A percentile compares a stretch with the other conserved stretches of the same genome.
phyloP scores from a whole-genome alignment of 2,113 vertebrate species.

The Calcarius ornatus region DNA sequence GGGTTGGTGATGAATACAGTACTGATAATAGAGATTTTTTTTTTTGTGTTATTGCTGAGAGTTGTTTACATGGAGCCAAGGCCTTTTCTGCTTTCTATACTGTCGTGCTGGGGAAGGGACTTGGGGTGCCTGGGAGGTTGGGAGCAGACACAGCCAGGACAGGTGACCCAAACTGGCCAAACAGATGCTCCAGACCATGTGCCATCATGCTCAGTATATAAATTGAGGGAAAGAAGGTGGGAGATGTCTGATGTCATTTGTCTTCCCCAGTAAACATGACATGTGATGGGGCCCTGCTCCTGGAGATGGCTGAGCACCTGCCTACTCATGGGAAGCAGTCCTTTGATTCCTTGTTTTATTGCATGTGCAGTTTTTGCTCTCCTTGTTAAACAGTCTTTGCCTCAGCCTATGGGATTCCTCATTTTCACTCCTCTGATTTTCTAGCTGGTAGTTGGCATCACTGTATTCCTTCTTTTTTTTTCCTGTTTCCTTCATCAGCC shows the following conservation, averaged over 20 bases:
- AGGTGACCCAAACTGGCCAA: background rate
- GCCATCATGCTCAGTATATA: background rate
- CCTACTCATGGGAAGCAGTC: background rate
- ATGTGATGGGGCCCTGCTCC: background rate
- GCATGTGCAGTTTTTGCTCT: background rate
- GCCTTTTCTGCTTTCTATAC: background rate
- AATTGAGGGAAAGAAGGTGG: background rate
- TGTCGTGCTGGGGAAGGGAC: background rate
- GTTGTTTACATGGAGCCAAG: background rate
- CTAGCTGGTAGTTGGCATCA: background rate
- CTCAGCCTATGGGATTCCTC: background rate
- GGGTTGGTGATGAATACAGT: background rate
- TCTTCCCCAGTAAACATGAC: background rate
- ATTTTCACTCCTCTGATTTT: background rate
- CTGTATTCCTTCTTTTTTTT: background rate
- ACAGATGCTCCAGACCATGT: background rate
- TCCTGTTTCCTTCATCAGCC: background rate
- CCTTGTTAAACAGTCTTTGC: background rate
- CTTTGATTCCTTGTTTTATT: background rate
- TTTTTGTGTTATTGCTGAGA: background rate
- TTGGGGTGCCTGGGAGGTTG: background rate
- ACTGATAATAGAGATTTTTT: background rate
- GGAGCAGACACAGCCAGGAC: background rate
- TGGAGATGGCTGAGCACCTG: background rate
- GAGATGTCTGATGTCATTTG: background rate